Evolutionary conservation across 2,797 vertebrate genomes (phyloP).

Genomic region (Xenops minutus): DNA sequence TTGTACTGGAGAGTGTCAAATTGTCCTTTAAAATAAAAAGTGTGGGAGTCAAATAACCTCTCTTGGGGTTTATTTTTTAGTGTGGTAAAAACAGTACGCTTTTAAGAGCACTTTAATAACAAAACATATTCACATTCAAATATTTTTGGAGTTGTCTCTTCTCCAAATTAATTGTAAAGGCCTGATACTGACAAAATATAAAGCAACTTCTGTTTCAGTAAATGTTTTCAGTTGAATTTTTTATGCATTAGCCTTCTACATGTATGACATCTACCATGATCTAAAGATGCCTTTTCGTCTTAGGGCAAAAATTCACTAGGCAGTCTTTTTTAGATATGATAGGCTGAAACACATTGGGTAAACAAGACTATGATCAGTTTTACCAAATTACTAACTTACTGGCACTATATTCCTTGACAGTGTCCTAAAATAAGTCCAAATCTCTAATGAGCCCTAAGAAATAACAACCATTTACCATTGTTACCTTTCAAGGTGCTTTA

Average conservation of each 20-base stretch:
- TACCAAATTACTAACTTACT: not conserved
- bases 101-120: not conserved
- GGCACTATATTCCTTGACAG: not conserved
- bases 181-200: not conserved
- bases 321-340: not conserved
- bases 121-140: not conserved
- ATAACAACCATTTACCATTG: not conserved
- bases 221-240: not conserved
- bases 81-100: not conserved
- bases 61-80: not conserved
- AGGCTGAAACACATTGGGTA: not conserved
- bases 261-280: not conserved
- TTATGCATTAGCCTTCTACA: not conserved
- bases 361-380: not conserved
- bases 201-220: not conserved
- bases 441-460: not conserved
- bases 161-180: not conserved
- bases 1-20: not conserved
- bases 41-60: not conserved
- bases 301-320: not conserved
- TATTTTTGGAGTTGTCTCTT: not conserved
- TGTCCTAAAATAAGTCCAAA: not conserved
- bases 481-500: slow-evolving; percentile 3
- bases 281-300: not conserved
- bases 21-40: not conserved